Conservation (phyloP, 2,888 invertebrate genomes). For the Gymnoscelis rufifasciata region DNA sequence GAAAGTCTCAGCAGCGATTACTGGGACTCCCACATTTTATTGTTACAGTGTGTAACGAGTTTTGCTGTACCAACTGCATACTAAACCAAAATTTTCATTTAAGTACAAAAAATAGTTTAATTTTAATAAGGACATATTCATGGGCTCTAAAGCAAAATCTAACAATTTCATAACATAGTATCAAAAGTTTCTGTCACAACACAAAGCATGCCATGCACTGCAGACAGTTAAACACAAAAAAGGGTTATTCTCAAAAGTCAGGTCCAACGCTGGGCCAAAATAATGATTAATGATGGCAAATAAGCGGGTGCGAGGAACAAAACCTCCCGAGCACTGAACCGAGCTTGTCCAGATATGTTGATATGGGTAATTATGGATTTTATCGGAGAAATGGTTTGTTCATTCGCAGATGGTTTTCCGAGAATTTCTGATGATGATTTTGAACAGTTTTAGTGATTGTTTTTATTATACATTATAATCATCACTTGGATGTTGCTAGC, state of each 20-base stretch:
- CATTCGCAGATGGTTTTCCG: background rate
- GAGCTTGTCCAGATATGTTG: slow-evolving; percentile 26
- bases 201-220: slow-evolving; percentile 9
- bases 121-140: too few species aligned
- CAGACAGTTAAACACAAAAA: slow-evolving; percentile 17
- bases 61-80: too few species aligned
- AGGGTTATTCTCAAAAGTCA: slow-evolving; percentile 71
- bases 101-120: too few species aligned
- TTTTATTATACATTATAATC: too few species aligned
- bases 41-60: too few species aligned
- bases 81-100: too few species aligned
- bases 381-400: slow-evolving; percentile 1
- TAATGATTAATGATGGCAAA: slow-evolving; percentile 79
- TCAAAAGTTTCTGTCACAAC: slow-evolving; percentile 2
- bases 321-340: slow-evolving; percentile 66
- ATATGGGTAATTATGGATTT: slow-evolving; percentile 22
- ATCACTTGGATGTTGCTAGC: too few species aligned
- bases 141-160: too few species aligned
- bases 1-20: too few species aligned
- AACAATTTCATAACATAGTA: too few species aligned
- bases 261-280: slow-evolving; percentile 66
- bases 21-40: too few species aligned
- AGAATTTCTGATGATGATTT: background rate
- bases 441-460: too few species aligned
- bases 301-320: slow-evolving; percentile 75